Conservation (phyloP, 2,797 vertebrate species). For the Heterohyrax brucei region DNA sequence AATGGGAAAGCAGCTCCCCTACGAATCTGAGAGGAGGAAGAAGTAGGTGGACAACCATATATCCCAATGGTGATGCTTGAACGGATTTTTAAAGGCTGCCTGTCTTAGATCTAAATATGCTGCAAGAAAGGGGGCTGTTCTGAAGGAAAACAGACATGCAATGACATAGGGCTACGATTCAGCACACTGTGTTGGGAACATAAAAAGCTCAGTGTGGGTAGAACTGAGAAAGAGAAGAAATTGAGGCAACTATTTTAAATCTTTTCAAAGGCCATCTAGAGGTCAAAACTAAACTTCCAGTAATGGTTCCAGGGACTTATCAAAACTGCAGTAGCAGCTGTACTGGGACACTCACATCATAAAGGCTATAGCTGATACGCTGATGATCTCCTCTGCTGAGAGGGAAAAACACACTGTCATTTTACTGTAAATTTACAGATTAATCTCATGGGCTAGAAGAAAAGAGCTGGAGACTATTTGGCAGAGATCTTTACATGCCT, state of each 20-base stretch:
- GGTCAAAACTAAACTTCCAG: not conserved
- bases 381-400: not conserved
- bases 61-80: not conserved
- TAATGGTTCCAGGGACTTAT: not conserved
- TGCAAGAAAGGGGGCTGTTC: not conserved
- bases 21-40: too few relatives aligned
- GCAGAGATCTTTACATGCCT: not conserved
- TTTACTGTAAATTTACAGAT: not conserved
- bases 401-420: not conserved
- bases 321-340: not conserved
- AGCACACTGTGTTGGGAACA: not conserved
- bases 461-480: not conserved
- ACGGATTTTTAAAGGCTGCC: not conserved
- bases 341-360: not conserved
- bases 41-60: too few relatives aligned
- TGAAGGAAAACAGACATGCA: not conserved
- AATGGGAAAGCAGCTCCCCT: too few relatives aligned
- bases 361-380: not conserved
- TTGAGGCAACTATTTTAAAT: not conserved
- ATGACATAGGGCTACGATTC: not conserved
- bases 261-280: constrained; percentile 9
- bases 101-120: not conserved
- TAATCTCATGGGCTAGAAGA: not conserved
- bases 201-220: not conserved
- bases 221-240: not conserved